These are phyloP conservation scores for Pseudomugil gertrudae DNA, from an alignment of 2,797 vertebrate species.

Conservation along the genomic window DNA sequence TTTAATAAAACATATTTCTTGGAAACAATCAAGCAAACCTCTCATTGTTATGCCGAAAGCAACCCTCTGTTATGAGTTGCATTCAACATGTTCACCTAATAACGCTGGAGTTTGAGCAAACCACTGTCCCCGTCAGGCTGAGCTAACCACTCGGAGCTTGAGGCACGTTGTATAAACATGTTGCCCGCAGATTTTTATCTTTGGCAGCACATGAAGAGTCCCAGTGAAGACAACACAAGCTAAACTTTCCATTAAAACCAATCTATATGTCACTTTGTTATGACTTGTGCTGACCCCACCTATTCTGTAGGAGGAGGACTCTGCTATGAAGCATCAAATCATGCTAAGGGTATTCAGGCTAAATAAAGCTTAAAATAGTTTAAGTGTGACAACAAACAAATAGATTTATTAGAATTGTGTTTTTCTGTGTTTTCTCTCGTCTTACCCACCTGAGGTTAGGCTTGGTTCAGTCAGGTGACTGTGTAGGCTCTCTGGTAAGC, in stretches of 20 bases:
- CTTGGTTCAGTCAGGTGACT: conserved; percentile 84
- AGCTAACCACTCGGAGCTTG: conserved; percentile 36
- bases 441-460: conserved; percentile 86
- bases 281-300: conserved; percentile 58
- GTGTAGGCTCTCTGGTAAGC: conserved; percentile 75
- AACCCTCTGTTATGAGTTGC: conserved; percentile 23
- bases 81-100: conserved; percentile 42
- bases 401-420: neutral
- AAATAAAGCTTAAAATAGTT: neutral
- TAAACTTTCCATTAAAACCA: conserved; percentile 69
- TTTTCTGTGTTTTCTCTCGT: neutral
- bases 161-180: conserved; percentile 39
- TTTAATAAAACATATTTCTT: conserved; percentile 61
- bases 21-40: conserved; percentile 35
- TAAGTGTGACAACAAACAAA: no score
- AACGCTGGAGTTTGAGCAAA: conserved; percentile 33
- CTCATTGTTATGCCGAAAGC: conserved; percentile 42
- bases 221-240: conserved; percentile 54
- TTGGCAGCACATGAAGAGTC: conserved; percentile 41
- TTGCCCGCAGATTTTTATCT: conserved; percentile 44
- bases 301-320: conserved; percentile 36
- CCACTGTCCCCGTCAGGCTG: conserved; percentile 32
- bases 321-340: conserved; percentile 41
- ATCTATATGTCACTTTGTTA: conserved; percentile 53
- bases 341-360: neutral